phyloP scores from a whole-genome alignment of 2,113 vertebrate genomes.

The Chaetura pelagica region DNA sequence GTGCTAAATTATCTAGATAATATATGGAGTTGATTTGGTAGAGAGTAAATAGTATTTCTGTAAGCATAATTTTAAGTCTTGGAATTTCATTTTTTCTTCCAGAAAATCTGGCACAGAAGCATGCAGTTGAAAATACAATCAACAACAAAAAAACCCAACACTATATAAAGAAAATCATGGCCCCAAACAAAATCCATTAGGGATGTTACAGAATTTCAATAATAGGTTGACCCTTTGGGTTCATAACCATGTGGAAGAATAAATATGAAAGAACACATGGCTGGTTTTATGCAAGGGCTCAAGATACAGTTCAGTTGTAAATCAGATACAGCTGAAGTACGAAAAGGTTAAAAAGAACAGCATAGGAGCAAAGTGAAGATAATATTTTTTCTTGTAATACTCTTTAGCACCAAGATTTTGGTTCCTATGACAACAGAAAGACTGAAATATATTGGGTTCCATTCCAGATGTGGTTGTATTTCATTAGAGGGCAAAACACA shows the following conservation, averaged over 20 bases:
- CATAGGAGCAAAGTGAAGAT: not conserved
- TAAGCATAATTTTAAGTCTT: not conserved
- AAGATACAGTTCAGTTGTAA: not conserved
- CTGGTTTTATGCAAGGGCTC: not conserved
- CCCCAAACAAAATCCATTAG: not conserved
- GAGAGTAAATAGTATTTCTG: not conserved
- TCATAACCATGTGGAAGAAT: not conserved
- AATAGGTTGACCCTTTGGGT: not conserved
- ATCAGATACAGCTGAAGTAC: not conserved
- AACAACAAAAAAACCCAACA: not conserved
- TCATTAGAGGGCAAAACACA: not conserved
- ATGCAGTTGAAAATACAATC: not conserved
- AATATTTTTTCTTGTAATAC: not conserved
- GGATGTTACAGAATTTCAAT: not conserved
- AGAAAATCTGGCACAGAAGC: not conserved
- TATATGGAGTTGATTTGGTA: not conserved
- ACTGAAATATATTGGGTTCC: conserved; percentile 15
- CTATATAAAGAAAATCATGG: not conserved
- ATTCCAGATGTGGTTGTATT: not conserved
- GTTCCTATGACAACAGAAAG: conserved; percentile 57
- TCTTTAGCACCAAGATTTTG: conserved; percentile 20
- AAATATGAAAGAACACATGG: not conserved
- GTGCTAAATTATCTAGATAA: not conserved
- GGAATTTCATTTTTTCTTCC: not conserved
- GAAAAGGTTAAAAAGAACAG: not conserved